Evolutionary conservation across 2,797 vertebrate species (phyloP).

Genomic region (Pseudocheirus occidentalis): DNA sequence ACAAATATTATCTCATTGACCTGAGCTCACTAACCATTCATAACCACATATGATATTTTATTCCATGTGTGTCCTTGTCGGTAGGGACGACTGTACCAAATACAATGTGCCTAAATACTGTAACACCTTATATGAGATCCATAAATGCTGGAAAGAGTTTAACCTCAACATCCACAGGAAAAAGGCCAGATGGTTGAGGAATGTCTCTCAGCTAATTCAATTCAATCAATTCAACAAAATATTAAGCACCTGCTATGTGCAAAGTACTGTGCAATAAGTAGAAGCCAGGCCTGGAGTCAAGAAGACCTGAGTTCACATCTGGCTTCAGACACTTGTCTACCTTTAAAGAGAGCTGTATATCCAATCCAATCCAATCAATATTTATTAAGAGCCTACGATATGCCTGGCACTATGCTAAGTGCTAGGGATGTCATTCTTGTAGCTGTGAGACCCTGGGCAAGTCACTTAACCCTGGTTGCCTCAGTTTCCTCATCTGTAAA

Average conservation of each 20-base stretch:
- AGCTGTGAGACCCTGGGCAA: no score
- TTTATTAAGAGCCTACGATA: no score
- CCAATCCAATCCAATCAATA: no score
- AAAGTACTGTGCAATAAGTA: background rate
- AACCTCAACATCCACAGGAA: background rate
- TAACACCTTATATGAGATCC: background rate
- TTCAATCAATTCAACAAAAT: background rate
- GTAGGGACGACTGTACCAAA: background rate
- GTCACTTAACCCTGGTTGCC: background rate
- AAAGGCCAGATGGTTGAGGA: background rate
- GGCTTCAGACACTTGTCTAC: no score
- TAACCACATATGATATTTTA: background rate
- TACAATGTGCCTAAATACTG: background rate
- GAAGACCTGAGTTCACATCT: background rate
- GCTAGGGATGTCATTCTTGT: no score
- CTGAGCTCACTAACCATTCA: background rate
- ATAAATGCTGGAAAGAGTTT: background rate
- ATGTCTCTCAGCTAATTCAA: background rate
- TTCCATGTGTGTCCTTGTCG: background rate
- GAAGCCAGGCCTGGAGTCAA: background rate
- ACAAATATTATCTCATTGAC: background rate
- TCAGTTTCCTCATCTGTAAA: background rate
- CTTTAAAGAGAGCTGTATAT: no score
- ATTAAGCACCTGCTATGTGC: background rate
- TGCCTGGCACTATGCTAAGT: no score